Conservation (phyloP, 2,888 invertebrate species). For the Stenchaetothrips biformis region DNA sequence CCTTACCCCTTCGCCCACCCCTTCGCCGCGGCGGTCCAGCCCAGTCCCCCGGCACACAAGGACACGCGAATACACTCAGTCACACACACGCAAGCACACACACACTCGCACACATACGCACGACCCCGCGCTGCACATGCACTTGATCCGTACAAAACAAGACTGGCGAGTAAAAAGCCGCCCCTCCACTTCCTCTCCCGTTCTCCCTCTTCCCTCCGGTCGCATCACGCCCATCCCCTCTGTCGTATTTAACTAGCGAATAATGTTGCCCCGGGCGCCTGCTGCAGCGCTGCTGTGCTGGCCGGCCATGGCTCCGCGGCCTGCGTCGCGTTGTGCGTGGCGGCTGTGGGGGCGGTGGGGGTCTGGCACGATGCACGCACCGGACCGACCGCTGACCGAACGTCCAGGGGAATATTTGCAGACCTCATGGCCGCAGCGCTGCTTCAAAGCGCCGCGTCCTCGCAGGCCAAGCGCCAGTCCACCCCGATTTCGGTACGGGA, state of each 20-base stretch:
- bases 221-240: neutral
- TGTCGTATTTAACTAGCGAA: conserved; percentile 13
- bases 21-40: neutral
- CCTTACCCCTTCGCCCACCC: neutral
- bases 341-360: neutral
- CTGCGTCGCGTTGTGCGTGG: neutral
- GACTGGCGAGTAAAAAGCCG: neutral
- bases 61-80: neutral
- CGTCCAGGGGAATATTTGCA: no score
- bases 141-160: conserved; percentile 4
- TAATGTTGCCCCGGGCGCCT: neutral
- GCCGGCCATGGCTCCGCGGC: neutral
- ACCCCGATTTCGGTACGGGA: no score
- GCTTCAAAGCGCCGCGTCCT: no score
- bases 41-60: neutral
- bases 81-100: neutral
- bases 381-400: no score
- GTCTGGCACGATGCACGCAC: neutral
- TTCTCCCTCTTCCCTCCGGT: neutral
- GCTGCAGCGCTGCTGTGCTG: neutral
- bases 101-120: neutral
- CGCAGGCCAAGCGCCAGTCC: no score
- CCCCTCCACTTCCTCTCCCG: neutral
- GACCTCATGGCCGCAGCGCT: no score
- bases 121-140: neutral